Evolutionary conservation across 2,888 invertebrate genomes (phyloP), one percentile per base, ranked within the genome.

Genomic region (Harpagoxenus sublaevis): DNA sequence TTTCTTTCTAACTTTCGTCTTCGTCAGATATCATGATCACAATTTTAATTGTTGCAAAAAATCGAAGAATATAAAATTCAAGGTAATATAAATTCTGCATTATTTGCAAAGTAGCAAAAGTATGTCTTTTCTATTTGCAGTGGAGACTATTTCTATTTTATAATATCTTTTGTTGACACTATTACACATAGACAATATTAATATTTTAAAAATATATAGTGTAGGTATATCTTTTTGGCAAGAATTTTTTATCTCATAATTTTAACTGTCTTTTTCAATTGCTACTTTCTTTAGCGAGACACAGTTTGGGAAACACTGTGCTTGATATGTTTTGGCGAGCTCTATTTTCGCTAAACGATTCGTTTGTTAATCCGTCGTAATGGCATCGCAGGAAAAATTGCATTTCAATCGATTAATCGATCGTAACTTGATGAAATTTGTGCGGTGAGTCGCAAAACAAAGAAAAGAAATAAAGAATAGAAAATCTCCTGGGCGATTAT

Each of bases 351-450:
- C 55, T 10, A 18, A 23, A 28, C 6, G 12, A 74, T 60, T 12
- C n/a, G n/a, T 45, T 45, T 39, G 45, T 60, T 60, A 31, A 60
- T 18, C 51, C 18, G 18, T 73, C 45, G 31, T 31, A 60, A 31
- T 31, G 23, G 23, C 10, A 45, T 60, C 3, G 45, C 28, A 28
- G n/a, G 3, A 71, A 53, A n/a, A 71, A 39, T 71, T 18, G 28
- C 12, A 15, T 55, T 15, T 71, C 39, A 18, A 73, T 57, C 45
- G 4, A 48, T 35, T 23, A 42, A 57, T 18, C 45, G 28, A 23
- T 60, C 45, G 45, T 39, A 71, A 71, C 18, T n/a, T 10, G 35
- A n/a, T 53, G 23, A 70, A 70, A 70, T n/a, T 53, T 12, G n/a
- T 15, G 9, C 31, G 12, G 51, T 31, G 31, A 18, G n/a, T 51